These are phyloP conservation scores for Connochaetes taurinus DNA, from an alignment of 2,113 vertebrate species.

Conservation along the genomic window DNA sequence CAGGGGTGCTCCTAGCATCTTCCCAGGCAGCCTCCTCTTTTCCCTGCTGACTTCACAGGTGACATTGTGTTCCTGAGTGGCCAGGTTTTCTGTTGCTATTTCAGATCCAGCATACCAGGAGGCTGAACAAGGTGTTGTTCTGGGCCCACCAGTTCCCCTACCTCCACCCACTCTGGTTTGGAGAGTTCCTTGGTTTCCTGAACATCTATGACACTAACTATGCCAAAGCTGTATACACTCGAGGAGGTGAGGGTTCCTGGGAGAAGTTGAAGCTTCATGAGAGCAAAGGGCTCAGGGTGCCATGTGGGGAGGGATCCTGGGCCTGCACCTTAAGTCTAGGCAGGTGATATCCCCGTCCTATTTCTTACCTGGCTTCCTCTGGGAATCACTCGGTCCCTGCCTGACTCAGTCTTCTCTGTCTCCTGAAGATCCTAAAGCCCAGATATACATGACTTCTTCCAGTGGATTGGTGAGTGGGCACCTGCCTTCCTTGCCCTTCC, in stretches of 20 bases:
- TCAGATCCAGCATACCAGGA: constrained; percentile 80
- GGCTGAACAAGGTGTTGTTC: constrained; percentile 69
- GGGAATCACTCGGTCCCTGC: not conserved
- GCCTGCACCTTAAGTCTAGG: not conserved
- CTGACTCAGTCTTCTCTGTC: not conserved
- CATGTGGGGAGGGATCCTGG: not conserved
- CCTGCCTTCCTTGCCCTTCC: not conserved
- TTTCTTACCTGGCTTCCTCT: not conserved
- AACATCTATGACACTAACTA: constrained; percentile 86
- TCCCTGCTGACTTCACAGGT: not conserved
- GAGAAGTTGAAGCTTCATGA: not conserved
- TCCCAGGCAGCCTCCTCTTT: not conserved
- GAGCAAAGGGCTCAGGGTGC: not conserved
- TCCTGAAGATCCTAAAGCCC: constrained; percentile 82
- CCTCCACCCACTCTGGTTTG: constrained; percentile 80
- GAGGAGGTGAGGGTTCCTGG: constrained; percentile 48
- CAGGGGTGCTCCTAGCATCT: not conserved
- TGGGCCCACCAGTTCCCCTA: constrained; percentile 79
- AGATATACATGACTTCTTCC: constrained; percentile 72
- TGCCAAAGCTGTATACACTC: constrained; percentile 78
- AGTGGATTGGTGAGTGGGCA: constrained; percentile 82
- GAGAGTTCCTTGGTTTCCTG: constrained; percentile 75
- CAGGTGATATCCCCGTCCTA: no score
- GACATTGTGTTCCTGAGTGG: not conserved
- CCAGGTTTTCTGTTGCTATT: not conserved